phyloP scores from a whole-genome alignment of 1,140 invertebrate species.

The Spodoptera litura region DNA sequence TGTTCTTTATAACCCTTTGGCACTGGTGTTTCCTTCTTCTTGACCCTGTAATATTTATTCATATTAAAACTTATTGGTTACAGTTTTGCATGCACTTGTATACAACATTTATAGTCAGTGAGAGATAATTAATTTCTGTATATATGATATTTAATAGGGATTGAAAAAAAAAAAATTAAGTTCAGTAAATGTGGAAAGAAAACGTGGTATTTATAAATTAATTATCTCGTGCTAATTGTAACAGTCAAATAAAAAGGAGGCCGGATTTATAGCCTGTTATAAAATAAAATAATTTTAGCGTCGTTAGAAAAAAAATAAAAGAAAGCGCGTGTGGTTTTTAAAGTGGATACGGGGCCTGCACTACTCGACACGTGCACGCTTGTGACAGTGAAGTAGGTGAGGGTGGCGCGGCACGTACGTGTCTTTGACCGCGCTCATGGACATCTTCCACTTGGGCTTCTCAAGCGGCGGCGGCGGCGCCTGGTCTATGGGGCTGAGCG shows the following conservation, averaged over 20 bases:
- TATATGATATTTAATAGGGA: background rate
- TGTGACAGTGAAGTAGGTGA: background rate
- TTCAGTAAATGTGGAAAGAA: no score
- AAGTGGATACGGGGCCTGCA: background rate
- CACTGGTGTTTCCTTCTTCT: conserved; percentile 83
- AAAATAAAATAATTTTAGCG: background rate
- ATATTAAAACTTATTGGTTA: background rate
- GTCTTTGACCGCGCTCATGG: conserved; percentile 85
- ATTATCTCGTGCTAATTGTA: conserved; percentile 31
- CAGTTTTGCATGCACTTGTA: background rate
- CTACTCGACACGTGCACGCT: background rate
- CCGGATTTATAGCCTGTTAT: background rate
- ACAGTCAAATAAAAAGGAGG: conserved; percentile 27
- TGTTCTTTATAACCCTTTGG: conserved; percentile 81
- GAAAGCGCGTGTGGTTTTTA: background rate
- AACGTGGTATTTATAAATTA: conserved; percentile 1
- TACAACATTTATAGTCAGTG: no score
- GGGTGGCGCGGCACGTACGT: conserved; percentile 70
- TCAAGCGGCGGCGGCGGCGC: conserved; percentile 79
- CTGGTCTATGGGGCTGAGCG: conserved; percentile 76
- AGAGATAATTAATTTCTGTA: background rate
- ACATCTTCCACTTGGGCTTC: conserved; percentile 87
- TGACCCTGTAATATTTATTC: conserved; percentile 71
- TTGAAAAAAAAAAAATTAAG: background rate
- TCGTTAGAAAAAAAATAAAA: background rate